phyloP scores from a whole-genome alignment of 2,113 vertebrate species.

The Haplotaxodon microlepis region DNA sequence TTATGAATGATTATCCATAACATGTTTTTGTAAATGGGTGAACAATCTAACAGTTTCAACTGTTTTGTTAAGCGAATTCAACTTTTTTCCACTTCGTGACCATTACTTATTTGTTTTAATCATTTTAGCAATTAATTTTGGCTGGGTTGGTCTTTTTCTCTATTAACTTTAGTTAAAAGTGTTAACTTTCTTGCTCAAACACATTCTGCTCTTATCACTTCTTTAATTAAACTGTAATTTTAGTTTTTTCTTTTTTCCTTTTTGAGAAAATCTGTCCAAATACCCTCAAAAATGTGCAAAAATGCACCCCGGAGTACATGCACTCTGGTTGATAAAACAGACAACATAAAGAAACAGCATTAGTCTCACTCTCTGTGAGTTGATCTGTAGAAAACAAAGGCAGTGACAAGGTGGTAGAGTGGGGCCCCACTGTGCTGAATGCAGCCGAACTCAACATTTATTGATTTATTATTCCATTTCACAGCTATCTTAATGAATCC shows the following conservation, averaged over 20 bases:
- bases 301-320: not conserved
- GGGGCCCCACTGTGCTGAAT: not conserved
- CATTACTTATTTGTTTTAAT: not conserved
- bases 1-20: not conserved
- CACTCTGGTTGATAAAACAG: not conserved
- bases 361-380: not conserved
- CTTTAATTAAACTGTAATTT: not conserved
- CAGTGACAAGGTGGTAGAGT: not conserved
- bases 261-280: not conserved
- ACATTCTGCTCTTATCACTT: not conserved
- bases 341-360: not conserved
- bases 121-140: not conserved
- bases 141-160: not conserved
- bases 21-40: not conserved
- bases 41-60: not conserved
- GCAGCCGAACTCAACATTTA: not conserved
- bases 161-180: not conserved
- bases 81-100: not conserved
- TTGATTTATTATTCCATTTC: slow-evolving; percentile 25
- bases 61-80: not conserved
- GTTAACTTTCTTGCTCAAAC: not conserved
- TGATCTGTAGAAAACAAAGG: not conserved
- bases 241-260: not conserved
- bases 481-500: not conserved
- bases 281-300: not conserved